Percentiles rank a stretch among this genome's conserved stretches.
Evolutionary conservation across 2,797 vertebrate genomes (phyloP).

Genomic region (Alcedo atthis): DNA sequence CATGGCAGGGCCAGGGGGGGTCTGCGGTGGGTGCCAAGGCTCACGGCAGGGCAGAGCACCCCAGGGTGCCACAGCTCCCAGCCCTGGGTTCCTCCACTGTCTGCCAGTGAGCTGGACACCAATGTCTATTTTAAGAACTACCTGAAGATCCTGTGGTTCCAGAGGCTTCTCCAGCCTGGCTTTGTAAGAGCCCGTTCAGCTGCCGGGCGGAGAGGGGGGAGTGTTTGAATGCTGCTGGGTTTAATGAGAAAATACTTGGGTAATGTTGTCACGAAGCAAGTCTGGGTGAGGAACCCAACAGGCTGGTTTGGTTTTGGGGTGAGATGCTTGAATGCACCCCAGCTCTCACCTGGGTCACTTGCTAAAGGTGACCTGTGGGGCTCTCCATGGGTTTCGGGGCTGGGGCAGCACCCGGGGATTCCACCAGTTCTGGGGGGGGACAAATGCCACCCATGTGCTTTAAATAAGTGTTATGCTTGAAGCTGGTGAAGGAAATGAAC

Average conservation of each 20-base stretch:
- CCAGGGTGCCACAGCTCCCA: accelerated
- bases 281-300: not conserved
- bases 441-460: not conserved
- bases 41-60: not conserved
- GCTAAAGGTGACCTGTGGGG: not conserved
- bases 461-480: not conserved
- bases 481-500: not conserved
- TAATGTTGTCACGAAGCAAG: conserved; percentile 2
- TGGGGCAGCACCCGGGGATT: not conserved
- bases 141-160: not conserved
- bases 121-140: not conserved
- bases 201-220: not conserved
- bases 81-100: not conserved
- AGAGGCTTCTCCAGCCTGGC: not conserved
- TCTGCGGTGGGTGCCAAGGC: not conserved
- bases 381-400: not conserved
- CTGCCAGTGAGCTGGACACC: accelerated
- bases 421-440: not conserved
- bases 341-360: not conserved
- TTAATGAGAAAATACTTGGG: conserved; percentile 37
- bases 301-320: not conserved
- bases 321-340: not conserved
- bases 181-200: not conserved
- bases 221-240: not conserved
- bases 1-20: not conserved